A percentile compares a stretch with the other conserved stretches of the same genome.
These are phyloP conservation scores for Crioceris asparagi DNA, from an alignment of 2,888 invertebrate species.

Conservation along the genomic window DNA sequence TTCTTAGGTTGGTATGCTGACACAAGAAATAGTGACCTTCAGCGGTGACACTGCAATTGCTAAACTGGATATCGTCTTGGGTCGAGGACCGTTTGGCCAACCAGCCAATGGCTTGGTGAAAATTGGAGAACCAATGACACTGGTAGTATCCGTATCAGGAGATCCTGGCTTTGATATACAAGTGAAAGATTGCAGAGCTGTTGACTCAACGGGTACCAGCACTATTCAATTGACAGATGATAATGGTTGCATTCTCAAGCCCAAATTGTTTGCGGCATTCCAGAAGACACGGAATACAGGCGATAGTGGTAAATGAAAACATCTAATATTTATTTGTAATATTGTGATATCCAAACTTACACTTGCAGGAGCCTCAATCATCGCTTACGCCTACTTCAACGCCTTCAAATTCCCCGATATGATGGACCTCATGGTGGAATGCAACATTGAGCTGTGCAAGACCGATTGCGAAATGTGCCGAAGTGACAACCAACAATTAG, in stretches of 20 bases:
- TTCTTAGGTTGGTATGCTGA: slow-evolving; percentile 50
- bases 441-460: slow-evolving; percentile 73
- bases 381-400: slow-evolving; percentile 69
- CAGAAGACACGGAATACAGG: slow-evolving; percentile 68
- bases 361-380: slow-evolving; percentile 55
- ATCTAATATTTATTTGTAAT: too few species aligned
- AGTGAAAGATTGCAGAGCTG: slow-evolving; percentile 66
- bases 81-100: slow-evolving; percentile 66
- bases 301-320: slow-evolving; percentile 40
- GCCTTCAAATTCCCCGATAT: slow-evolving; percentile 78
- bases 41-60: slow-evolving; percentile 78
- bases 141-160: slow-evolving; percentile 69
- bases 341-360: too few species aligned
- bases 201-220: slow-evolving; percentile 56
- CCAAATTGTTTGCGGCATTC: slow-evolving; percentile 72
- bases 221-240: slow-evolving; percentile 61
- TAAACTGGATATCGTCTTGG: slow-evolving; percentile 63
- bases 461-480: slow-evolving; percentile 67
- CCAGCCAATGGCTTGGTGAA: slow-evolving; percentile 67
- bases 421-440: slow-evolving; percentile 72
- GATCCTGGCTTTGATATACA: slow-evolving; percentile 70
- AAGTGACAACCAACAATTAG: slow-evolving; percentile 49
- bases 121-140: slow-evolving; percentile 72
- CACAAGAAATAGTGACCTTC: slow-evolving; percentile 71
- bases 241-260: slow-evolving; percentile 66